These are phyloP conservation scores for Rousettus madagascariensis DNA, from an alignment of 2,797 vertebrate genomes.

Conservation along the genomic window DNA sequence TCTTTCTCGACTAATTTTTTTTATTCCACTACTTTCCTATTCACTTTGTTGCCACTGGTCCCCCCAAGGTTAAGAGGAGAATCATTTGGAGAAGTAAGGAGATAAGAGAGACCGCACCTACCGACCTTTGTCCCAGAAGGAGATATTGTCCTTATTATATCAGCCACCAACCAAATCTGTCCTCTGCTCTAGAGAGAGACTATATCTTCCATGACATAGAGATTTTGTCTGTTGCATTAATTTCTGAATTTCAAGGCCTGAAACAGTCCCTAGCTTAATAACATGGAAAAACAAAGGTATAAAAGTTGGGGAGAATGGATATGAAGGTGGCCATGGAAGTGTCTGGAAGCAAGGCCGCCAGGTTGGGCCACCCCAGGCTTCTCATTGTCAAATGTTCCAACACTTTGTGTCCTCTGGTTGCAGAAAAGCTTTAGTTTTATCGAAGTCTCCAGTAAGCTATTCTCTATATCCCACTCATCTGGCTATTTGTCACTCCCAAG, in stretches of 20 bases:
- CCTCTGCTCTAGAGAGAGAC: background rate
- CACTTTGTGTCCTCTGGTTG: background rate
- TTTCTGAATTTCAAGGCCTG: background rate
- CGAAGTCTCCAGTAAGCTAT: background rate
- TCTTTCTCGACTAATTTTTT: background rate
- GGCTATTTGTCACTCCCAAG: background rate
- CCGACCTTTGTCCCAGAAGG: background rate
- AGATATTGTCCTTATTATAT: background rate
- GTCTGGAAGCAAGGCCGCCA: background rate
- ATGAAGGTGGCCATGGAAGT: background rate
- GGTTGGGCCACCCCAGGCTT: background rate
- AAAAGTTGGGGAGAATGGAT: background rate
- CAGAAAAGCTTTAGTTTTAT: background rate
- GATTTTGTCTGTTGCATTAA: background rate
- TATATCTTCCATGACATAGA: background rate
- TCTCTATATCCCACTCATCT: background rate
- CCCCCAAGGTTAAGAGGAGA: background rate
- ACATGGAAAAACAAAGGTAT: background rate
- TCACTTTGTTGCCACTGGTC: background rate
- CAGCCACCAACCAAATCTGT: background rate
- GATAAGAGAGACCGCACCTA: background rate
- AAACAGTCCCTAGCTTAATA: background rate
- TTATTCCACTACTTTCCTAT: background rate
- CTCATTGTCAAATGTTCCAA: background rate
- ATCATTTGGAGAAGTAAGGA: background rate